Base-by-base conservation (phyloP, 2,888 invertebrate genomes). In the Protodeltote pygarga region DNA sequence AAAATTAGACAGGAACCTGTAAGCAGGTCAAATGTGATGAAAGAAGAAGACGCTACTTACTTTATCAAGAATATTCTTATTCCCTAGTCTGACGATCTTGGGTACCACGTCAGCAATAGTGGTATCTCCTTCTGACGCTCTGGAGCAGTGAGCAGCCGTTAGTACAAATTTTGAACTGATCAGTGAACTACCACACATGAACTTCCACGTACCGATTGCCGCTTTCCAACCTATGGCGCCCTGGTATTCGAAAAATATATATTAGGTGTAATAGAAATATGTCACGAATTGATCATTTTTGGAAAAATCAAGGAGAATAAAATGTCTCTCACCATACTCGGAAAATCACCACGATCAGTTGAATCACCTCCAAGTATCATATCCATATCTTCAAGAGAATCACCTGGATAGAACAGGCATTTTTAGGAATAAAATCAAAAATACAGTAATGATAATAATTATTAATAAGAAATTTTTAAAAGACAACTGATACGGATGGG, bases 141-240 rank as follows among this genome's bases (percentile, higher is more conserved):
- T 71, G 2, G 79, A 75, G 62, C 96, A 96, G 75, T 96, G 95
- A 0, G 95, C 95, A 0, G 95, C 95, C 0, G 95, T 95, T 17
- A 96, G 71, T 1, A 95, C 92, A 71, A 93, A 95, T 19, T 87
- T 89, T 8, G 93, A 86, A 32, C 94, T 94, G 38, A 96, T 93
- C 3, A 96, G 82, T 0, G 94, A 93, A 2, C 95, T 94, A 0
- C 95, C 95, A 71, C 96, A 96, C 62, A 81, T 81, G 61, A 86
- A 88, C 8, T 71, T 27, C 77, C 82, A 87, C 0, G 65, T 63
- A 2, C 76, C 69, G 2, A 27, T 49, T 1, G 35, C 45, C 6
- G 67, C 66, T 33, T 66, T 65, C 86, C 85, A 86, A 1, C 87
- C 86, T 39, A 87, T 59, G 15, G 86, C 84, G 9, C 75, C 83